phyloP scores from a whole-genome alignment of 2,888 invertebrate genomes.

The Cheilosia impressa region DNA sequence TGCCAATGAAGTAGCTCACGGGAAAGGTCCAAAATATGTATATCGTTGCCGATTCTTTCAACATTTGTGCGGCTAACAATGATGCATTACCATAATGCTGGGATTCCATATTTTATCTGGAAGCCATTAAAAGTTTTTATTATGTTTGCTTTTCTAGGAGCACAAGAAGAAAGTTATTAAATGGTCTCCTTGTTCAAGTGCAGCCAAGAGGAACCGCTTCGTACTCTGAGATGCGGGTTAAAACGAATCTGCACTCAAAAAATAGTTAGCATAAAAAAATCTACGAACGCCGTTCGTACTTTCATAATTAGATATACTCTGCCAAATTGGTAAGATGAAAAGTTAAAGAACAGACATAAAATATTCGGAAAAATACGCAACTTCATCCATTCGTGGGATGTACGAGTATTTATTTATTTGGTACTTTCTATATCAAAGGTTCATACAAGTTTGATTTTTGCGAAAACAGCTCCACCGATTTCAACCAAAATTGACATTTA shows the following conservation, averaged over 20 bases:
- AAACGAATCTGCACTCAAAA: not conserved
- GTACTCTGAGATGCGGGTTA: constrained; percentile 1
- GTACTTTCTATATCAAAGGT: too few relatives aligned
- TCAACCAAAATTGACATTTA: too few relatives aligned
- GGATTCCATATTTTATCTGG: constrained; percentile 71
- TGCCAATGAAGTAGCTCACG: constrained; percentile 74
- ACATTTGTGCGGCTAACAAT: constrained; percentile 52
- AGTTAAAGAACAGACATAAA: too few relatives aligned
- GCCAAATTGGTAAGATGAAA: too few relatives aligned
- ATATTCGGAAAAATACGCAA: too few relatives aligned
- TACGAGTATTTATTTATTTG: too few relatives aligned
- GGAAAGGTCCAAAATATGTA: constrained; percentile 59
- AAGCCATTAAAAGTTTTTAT: constrained; percentile 45
- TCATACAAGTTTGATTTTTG: too few relatives aligned
- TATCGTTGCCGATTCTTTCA: constrained; percentile 22
- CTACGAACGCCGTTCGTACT: too few relatives aligned
- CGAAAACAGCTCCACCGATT: too few relatives aligned
- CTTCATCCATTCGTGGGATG: too few relatives aligned
- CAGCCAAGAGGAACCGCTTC: constrained; percentile 34
- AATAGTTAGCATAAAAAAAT: too few relatives aligned
- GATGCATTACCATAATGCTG: constrained; percentile 70
- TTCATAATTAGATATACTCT: too few relatives aligned
- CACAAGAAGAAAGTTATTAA: constrained; percentile 30
- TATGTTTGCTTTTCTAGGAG: not conserved
- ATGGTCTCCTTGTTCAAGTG: constrained; percentile 35